These are phyloP conservation scores for Chloroceryle inda DNA, from an alignment of 2,797 vertebrate genomes.

Conservation along the genomic window DNA sequence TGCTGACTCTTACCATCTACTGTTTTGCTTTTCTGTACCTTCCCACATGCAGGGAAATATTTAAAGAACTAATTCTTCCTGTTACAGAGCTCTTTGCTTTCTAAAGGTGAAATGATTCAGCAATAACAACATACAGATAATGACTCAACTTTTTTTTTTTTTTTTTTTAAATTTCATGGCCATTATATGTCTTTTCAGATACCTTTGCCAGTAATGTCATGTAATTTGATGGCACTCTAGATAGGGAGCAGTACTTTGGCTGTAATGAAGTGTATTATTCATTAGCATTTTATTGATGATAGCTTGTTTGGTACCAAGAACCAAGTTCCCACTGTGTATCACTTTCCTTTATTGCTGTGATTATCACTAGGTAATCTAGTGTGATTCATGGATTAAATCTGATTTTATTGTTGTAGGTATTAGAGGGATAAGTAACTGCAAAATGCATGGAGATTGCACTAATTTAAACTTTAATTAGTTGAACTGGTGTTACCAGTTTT, in stretches of 20 bases:
- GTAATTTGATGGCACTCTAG: constrained; percentile 34
- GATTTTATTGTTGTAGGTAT: constrained; percentile 51
- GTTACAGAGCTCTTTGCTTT: not conserved
- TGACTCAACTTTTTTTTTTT: not conserved
- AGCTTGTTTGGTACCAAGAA: constrained; percentile 25
- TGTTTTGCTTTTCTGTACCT: not conserved
- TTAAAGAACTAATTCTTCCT: not conserved
- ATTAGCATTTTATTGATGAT: constrained; percentile 47
- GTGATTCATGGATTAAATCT: constrained; percentile 60
- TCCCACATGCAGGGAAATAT: not conserved
- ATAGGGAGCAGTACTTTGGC: not conserved
- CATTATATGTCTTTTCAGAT: not conserved
- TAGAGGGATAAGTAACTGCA: constrained; percentile 37
- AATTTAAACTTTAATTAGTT: constrained; percentile 65
- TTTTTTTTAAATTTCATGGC: constrained; percentile 7
- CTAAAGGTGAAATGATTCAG: not conserved
- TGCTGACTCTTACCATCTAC: not conserved
- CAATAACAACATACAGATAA: not conserved
- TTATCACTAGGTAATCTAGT: constrained; percentile 46
- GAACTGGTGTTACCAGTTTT: constrained; percentile 18
- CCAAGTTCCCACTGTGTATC: not conserved
- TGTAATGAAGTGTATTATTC: constrained; percentile 61
- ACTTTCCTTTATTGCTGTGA: constrained; percentile 61
- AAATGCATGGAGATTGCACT: not conserved
- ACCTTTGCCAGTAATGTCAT: not conserved